Evolutionary conservation across 1,140 invertebrate species (phyloP), one percentile per base, ranked within the genome.

Genomic region (Amyelois transitella): DNA sequence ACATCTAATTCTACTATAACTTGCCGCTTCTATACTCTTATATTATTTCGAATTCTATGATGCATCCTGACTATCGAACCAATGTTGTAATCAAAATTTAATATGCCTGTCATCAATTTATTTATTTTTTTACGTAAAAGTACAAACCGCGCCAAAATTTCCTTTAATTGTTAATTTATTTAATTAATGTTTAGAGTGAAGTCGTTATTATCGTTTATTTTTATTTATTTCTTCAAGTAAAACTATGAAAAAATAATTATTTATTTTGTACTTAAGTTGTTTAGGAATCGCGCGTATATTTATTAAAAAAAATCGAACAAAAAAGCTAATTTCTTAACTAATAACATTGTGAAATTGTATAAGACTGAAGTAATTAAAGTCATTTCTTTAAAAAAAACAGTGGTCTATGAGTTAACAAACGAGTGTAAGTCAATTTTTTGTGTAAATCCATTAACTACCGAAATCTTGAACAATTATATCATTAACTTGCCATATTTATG

Each of bases 261-360:
- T 55, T 64, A 51, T 56, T 54, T 64, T 69, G 66, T 73, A 73
- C 67, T 73, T 73, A 69, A 55, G 51, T 60, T 52, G 58, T 52
- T 64, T 58, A 52, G 45, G 38, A 59, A 51, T 43, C 51, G 55
- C 44, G 54, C 50, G 57, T 55, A 60, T 53, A 47, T 12, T 44
- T 60, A 57, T 55, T 47, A 57, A 63, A 58, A 64, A 51, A 49
- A 57, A 55, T 60, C 49, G 62, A 73, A 70, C 61, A 68, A 70
- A 64, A 22, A 43, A 25, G 43, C 43, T 53, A 55, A 44, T 25
- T 50, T 53, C 55, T 47, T 58, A 22, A 59, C 53, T 24, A 20
- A 51, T 56, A 56, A 7, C 60, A 60, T 62, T 64, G 57, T 60
- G 48, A 58, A 66, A 60, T 60, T 53, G 54, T 64, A 70, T 65